Percentiles rank a stretch among this genome's conserved stretches.
These are phyloP conservation scores for Sebastes cheni DNA, from an alignment of 2,797 vertebrate species.

Conservation along the genomic window DNA sequence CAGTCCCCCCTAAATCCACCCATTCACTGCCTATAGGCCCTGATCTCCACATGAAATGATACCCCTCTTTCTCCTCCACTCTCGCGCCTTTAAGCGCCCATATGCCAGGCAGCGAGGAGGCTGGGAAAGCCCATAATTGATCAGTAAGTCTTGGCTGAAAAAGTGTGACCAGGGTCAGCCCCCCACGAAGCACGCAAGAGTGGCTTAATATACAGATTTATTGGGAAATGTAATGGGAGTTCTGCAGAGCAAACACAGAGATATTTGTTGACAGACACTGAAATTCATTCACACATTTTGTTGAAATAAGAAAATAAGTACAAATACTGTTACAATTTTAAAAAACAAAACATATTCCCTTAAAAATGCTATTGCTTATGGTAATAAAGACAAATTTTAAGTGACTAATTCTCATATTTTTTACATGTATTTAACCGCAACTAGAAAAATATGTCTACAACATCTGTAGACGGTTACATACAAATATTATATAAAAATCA, in stretches of 20 bases:
- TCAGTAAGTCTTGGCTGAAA: constrained; percentile 88
- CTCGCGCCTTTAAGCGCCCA: constrained; percentile 84
- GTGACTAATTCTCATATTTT: neutral
- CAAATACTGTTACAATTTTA: constrained; percentile 8
- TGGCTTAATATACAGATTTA: constrained; percentile 71
- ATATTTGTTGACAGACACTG: constrained; percentile 7
- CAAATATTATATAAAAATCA: constrained; percentile 19
- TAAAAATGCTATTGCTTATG: neutral
- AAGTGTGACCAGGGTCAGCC: constrained; percentile 78
- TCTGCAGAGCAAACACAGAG: constrained; percentile 59
- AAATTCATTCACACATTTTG: neutral
- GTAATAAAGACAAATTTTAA: constrained; percentile 1
- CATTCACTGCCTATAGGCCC: constrained; percentile 84
- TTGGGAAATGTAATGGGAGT: constrained; percentile 57
- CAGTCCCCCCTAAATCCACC: constrained; percentile 79
- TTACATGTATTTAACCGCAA: constrained; percentile 10
- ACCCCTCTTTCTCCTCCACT: constrained; percentile 83
- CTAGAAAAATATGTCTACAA: constrained; percentile 30
- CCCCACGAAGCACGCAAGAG: constrained; percentile 76
- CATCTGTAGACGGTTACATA: constrained; percentile 8
- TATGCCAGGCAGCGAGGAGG: constrained; percentile 84
- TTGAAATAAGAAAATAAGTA: constrained; percentile 25
- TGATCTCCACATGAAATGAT: constrained; percentile 90
- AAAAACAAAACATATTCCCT: constrained; percentile 3
- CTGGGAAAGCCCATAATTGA: constrained; percentile 89